Base-by-base conservation (phyloP, 2,797 vertebrate species). In the Buphagus erythrorhynchus region DNA sequence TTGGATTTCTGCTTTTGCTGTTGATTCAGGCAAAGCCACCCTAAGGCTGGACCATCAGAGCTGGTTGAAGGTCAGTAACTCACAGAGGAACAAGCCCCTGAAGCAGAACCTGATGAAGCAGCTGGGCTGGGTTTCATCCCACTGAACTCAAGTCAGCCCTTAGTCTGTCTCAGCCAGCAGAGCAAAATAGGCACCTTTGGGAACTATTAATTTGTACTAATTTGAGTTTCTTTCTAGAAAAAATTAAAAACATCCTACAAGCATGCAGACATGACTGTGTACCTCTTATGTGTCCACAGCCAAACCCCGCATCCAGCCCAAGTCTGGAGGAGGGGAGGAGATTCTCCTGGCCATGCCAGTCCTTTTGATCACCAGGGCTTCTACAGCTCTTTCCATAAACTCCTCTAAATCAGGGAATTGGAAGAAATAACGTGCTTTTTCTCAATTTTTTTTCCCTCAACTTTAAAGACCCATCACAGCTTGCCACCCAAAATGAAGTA, bases 221-320 rank as follows among this genome's bases (percentile, higher is more conserved):
- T 59, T 45, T 68, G 17, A 26, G 4, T 49, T 71, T 38, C 13
- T 25, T 71, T 73, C 61, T 7, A 13, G 81, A 89, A 59, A 43
- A 85, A 78, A 85, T 67, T 48, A 55, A 67, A 42, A 57, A 38
- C 24, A 33, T 83, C 48, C 42, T 42, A 29, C 35, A 54, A 65
- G 33, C 29, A 28, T 0, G 1, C 0, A 2, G 45, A 63, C 1
- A 0, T 43, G 80, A 54, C 46, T 21, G 6, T 19, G 16, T 33
- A 13, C 5, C 40, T 74, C 17, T 25, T 15, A 8, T 4, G 4
- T 38, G 33, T 54, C 49, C 35, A 17, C 2, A 74, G 52, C 7
- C 28, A 75, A 74, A 46, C 22, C n/a, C 19, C 51, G 4, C 7
- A 28, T 29, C 10, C 36, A 38, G 17, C 16, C 28, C 20, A 65